Conservation (phyloP, 2,888 invertebrate genomes). For the Meandrusa payeni region DNA sequence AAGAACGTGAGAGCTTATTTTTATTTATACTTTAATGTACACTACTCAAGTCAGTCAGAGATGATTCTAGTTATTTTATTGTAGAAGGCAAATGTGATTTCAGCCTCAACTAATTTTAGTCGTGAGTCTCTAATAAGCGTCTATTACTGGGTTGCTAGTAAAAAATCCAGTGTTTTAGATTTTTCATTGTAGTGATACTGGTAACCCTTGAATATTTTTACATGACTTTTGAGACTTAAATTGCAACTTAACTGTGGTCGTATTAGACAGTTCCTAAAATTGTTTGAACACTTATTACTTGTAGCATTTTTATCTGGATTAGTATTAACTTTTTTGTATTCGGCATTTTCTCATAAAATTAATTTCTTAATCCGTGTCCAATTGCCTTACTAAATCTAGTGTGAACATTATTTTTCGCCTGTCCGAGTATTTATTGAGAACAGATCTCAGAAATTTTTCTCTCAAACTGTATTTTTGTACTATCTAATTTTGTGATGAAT, state of each 20-base stretch:
- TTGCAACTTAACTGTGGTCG: conserved; percentile 5
- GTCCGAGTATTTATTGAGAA: conserved; percentile 24
- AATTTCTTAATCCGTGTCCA: conserved; percentile 28
- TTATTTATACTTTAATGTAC: no score
- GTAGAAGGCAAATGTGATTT: conserved; percentile 14
- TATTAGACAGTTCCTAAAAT: conserved; percentile 23
- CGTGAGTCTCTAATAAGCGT: conserved; percentile 5
- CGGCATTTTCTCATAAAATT: conserved; percentile 14
- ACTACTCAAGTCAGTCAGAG: conserved; percentile 9
- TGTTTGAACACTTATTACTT: conserved; percentile 5
- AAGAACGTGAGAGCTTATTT: no score
- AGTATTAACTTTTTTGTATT: conserved; percentile 15
- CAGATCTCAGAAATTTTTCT: conserved; percentile 36
- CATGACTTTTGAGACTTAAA: conserved; percentile 8
- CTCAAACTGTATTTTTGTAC: conserved; percentile 77
- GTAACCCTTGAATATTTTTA: no score
- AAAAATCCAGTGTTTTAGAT: no score
- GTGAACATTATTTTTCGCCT: conserved; percentile 21
- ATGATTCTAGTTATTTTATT: conserved; percentile 10
- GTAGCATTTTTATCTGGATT: conserved; percentile 3
- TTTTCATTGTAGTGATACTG: no score
- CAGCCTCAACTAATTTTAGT: conserved; percentile 16
- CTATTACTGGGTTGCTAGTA: no score
- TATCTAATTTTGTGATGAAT: conserved; percentile 61
- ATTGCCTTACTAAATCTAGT: conserved; percentile 34